phyloP scores from a whole-genome alignment of 2,888 invertebrate species.

The Aquatica leii region DNA sequence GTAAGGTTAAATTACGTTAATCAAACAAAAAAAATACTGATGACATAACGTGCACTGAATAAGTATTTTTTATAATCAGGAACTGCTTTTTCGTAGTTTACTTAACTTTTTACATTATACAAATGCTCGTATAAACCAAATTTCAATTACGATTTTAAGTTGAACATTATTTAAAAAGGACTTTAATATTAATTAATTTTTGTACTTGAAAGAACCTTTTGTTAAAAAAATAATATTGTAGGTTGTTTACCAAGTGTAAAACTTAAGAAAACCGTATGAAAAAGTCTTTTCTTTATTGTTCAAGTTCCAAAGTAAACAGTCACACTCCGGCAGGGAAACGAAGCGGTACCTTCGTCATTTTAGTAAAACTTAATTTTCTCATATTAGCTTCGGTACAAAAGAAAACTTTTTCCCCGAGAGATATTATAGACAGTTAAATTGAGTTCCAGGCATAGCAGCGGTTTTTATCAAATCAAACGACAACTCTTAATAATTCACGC shows the following conservation, averaged over 20 bases:
- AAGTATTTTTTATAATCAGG: too few species aligned
- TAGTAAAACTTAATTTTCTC: slow-evolving; percentile 54
- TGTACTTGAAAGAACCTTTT: too few species aligned
- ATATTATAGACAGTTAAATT: slow-evolving; percentile 52
- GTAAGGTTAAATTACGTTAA: too few species aligned
- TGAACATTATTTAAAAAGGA: not conserved
- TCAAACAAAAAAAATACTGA: too few species aligned
- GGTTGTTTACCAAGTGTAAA: slow-evolving; percentile 40
- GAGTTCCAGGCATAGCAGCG: slow-evolving; percentile 44
- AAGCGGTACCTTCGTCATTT: slow-evolving; percentile 47
- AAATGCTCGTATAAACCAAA: too few species aligned
- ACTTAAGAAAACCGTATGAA: slow-evolving; percentile 31
- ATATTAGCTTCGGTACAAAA: slow-evolving; percentile 54
- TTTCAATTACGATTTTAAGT: too few species aligned
- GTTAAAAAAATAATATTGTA: slow-evolving; percentile 39
- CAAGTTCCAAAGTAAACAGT: slow-evolving; percentile 46
- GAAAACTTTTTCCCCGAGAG: slow-evolving; percentile 53
- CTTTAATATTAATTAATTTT: too few species aligned
- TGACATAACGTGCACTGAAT: too few species aligned
- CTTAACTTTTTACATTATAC: too few species aligned
- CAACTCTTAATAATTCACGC: slow-evolving; percentile 50
- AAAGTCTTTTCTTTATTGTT: slow-evolving; percentile 39
- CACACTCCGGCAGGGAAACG: slow-evolving; percentile 39
- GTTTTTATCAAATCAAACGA: slow-evolving; percentile 50
- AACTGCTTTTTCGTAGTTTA: too few species aligned